Evolutionary conservation across 2,797 vertebrate genomes (phyloP).

Genomic region (Margarornis squamiger): DNA sequence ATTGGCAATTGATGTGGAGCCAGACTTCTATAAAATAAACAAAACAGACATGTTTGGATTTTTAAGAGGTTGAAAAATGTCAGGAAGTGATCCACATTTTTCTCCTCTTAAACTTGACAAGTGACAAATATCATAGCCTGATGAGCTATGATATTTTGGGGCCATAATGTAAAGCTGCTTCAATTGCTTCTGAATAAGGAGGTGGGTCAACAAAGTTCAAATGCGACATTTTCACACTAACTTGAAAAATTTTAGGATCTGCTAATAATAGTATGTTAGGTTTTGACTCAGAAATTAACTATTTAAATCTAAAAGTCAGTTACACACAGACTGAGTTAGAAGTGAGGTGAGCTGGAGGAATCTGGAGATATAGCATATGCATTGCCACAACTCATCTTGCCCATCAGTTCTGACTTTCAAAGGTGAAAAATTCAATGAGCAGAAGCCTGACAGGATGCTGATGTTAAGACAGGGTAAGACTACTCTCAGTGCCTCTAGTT

Average conservation of each 20-base stretch:
- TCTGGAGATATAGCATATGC: neutral
- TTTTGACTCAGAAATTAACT: neutral
- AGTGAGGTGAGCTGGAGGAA: neutral
- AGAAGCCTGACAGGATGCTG: neutral
- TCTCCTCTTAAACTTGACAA: neutral
- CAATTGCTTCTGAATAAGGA: neutral
- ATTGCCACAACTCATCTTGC: fast-evolving
- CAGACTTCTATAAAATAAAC: neutral
- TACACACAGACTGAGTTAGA: neutral
- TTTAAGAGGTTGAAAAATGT: conserved; percentile 22
- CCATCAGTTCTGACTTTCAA: neutral
- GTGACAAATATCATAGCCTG: neutral
- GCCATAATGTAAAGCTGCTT: neutral
- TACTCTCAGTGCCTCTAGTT: neutral
- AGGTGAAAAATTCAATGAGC: neutral
- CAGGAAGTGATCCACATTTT: neutral
- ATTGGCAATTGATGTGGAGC: neutral
- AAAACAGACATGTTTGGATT: neutral
- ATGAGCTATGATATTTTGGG: neutral
- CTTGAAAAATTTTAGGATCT: neutral
- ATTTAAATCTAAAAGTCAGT: neutral
- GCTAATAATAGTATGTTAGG: neutral
- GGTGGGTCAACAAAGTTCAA: conserved; percentile 11
- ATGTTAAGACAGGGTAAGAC: neutral
- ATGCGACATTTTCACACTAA: neutral